Evolutionary conservation across 1,140 invertebrate species (phyloP).

Genomic region (Leucophenga varia): DNA sequence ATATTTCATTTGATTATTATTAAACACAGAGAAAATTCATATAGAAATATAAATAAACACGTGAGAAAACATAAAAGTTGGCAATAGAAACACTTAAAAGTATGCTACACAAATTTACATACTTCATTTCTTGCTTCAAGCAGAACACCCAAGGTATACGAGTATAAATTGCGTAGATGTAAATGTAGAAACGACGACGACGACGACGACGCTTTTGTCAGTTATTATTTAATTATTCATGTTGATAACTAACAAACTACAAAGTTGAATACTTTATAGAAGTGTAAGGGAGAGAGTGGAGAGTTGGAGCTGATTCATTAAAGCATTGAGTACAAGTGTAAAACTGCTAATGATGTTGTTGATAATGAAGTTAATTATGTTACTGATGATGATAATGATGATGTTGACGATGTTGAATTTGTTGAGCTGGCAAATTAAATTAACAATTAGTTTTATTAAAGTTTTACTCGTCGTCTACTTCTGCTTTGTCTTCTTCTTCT

Average conservation of each 20-base stretch:
- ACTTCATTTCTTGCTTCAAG: no score
- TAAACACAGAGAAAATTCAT: neutral
- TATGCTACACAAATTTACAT: conserved; percentile 16
- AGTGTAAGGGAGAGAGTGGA: no score
- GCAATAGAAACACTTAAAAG: conserved; percentile 12
- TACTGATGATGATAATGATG: no score
- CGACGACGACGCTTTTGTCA: conserved; percentile 29
- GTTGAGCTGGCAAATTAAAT: conserved; percentile 51
- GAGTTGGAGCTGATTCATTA: no score
- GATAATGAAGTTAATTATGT: no score
- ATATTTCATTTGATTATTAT: neutral
- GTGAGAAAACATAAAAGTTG: conserved; percentile 14
- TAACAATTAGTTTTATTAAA: conserved; percentile 56
- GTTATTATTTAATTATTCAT: conserved; percentile 54
- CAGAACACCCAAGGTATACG: conserved; percentile 10
- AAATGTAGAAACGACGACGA: no score
- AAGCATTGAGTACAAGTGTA: no score
- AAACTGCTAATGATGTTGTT: no score
- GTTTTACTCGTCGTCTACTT: conserved; percentile 20
- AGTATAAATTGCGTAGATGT: neutral
- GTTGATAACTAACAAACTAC: conserved; percentile 44
- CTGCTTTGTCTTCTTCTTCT: no score
- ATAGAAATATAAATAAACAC: no score
- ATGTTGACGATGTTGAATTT: no score
- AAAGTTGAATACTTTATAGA: neutral